Base-by-base conservation (phyloP, 2,888 invertebrate genomes). In the Hydrotaea diabolus region DNA sequence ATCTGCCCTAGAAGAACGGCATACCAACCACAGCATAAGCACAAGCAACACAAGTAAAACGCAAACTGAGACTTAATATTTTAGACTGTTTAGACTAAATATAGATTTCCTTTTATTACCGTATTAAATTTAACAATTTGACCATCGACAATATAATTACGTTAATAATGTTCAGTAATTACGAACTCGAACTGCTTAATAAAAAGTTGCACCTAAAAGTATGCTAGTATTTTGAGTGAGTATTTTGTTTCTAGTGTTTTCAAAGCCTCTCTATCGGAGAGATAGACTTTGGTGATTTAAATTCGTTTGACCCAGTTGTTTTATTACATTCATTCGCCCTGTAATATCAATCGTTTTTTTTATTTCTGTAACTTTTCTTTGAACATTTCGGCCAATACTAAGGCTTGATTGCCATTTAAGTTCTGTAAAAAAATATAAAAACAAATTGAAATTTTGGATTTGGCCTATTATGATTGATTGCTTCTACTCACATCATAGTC, bases 371-470 rank as follows among this genome's bases (percentile, higher is more conserved):
- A 80, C 89, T 93, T 93, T 80, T 93, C 93, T 87, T 93, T 94
- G 81, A 94, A 90, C 87, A 94, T 92, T 23, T 93, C 93, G 2
- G 93, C 94, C 71, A 95, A 88, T 0, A 93, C 92, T 43, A 94
- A 91, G 17, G 94, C 95, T 9, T 95, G 95, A 13, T 92, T 92
- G 86, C 93, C 93, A 87, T 95, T 95, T 36, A 95, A 93, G 86
- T 95, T 92, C 88, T 91, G 69, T 0, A 62, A 87, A 79, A 78
- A 76, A 74, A 64, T 7, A 36, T 11, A 46, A 76, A 2, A 2
- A 21, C n/a, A 43, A 5, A 39, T 53, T n/a, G n/a, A n/a, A n/a
- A 31, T 31, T 31, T 31, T 31, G 31, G 3, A 4, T 31, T 39
- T 39, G 9, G 3, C 9, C 13, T 8, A 21, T 64, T 19, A 19